phyloP scores from a whole-genome alignment of 2,797 vertebrate species.

The Sebastes cheni region DNA sequence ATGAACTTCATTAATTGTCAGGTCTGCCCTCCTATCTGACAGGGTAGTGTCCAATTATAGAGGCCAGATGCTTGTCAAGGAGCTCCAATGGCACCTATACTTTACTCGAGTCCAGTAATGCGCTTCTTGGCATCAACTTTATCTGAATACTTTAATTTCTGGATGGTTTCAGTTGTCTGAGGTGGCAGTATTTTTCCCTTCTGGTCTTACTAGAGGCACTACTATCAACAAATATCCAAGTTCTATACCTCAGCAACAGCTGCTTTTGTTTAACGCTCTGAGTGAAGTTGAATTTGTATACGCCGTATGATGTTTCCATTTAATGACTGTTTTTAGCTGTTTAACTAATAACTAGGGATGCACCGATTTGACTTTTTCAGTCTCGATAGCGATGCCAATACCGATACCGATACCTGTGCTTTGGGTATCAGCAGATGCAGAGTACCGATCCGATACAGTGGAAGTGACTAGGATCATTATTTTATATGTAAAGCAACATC shows the following conservation, averaged over 20 bases:
- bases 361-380: too few relatives aligned
- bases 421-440: too few relatives aligned
- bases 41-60: slow-evolving; percentile 24
- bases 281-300: background rate
- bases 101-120: background rate
- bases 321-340: background rate
- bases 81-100: background rate
- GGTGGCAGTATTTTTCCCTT: background rate
- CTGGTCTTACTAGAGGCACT: background rate
- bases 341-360: too few relatives aligned
- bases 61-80: slow-evolving; percentile 40
- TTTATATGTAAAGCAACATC: too few relatives aligned
- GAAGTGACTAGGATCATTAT: too few relatives aligned
- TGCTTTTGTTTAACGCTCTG: background rate
- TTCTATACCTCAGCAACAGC: background rate
- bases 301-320: background rate
- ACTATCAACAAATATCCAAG: background rate
- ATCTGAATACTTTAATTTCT: background rate
- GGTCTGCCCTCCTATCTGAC: slow-evolving; percentile 7
- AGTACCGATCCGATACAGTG: too few relatives aligned
- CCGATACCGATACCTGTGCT: too few relatives aligned
- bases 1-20: slow-evolving; percentile 12
- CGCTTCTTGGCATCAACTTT: slow-evolving; percentile 16
- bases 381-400: too few relatives aligned
- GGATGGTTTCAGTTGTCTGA: slow-evolving; percentile 1